Conservation (phyloP, 2,797 vertebrate genomes). For the Sarcoramphus papa region DNA sequence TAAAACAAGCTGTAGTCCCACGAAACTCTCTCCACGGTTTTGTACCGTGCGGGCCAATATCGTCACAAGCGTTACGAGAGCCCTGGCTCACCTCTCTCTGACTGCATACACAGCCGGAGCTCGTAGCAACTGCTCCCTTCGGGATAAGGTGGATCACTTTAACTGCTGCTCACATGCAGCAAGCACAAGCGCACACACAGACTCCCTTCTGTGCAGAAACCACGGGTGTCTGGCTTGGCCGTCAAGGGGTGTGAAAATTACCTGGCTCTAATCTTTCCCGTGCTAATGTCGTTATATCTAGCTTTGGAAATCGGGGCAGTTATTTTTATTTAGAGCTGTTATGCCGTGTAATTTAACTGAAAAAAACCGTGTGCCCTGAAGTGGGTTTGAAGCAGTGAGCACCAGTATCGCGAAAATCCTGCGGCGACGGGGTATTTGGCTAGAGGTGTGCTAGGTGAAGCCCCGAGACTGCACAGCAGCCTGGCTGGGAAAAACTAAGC, state of each 20-base stretch:
- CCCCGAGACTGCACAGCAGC: background rate
- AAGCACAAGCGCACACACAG: accelerated
- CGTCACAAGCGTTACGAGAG: accelerated
- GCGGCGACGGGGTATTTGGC: accelerated
- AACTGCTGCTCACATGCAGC: accelerated
- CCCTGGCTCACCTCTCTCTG: background rate
- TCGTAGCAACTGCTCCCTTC: background rate
- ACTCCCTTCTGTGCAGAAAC: background rate
- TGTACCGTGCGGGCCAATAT: accelerated
- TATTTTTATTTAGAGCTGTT: background rate
- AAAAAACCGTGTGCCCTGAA: accelerated
- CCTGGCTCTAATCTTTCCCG: background rate
- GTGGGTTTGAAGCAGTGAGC: background rate
- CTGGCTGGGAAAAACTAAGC: background rate
- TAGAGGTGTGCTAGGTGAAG: background rate
- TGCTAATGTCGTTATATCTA: too few relatives aligned
- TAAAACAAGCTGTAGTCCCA: background rate
- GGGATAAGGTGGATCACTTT: accelerated
- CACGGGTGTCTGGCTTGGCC: background rate
- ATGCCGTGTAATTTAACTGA: accelerated
- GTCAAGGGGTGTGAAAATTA: background rate
- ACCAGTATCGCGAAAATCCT: accelerated
- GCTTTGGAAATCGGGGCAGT: background rate
- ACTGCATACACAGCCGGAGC: accelerated
- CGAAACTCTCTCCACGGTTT: background rate